phyloP scores from a whole-genome alignment of 2,797 vertebrate genomes.

The Falco novaeseelandiae region DNA sequence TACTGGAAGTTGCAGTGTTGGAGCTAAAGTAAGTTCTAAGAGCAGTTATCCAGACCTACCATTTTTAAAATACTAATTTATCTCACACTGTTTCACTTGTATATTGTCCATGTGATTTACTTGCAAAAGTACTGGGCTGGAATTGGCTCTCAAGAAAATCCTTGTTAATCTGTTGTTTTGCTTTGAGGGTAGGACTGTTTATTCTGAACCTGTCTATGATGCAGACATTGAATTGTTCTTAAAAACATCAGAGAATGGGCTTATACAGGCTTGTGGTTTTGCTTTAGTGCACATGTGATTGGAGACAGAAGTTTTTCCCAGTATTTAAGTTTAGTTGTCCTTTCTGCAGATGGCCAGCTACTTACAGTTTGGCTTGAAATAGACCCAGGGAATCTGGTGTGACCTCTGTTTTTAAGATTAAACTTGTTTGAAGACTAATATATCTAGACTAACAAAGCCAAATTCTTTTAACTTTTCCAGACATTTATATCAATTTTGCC shows the following conservation, averaged over 20 bases:
- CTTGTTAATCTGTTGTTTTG: not conserved
- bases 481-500: not conserved
- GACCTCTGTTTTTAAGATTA: not conserved
- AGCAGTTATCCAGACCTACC: not conserved
- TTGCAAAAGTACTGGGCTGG: not conserved
- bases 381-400: not conserved
- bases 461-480: not conserved
- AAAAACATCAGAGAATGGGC: not conserved
- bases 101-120: not conserved
- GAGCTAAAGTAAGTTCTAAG: slow-evolving; percentile 90
- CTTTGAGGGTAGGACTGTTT: not conserved
- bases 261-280: not conserved
- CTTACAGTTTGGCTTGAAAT: not conserved
- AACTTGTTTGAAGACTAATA: not conserved
- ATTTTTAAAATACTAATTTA: not conserved
- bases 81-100: not conserved
- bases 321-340: not conserved
- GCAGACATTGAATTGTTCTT: not conserved
- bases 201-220: not conserved
- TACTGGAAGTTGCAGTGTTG: slow-evolving; percentile 95
- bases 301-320: not conserved
- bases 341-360: not conserved
- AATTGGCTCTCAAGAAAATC: not conserved
- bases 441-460: not conserved
- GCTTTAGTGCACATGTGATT: not conserved